phyloP scores from a whole-genome alignment of 2,113 vertebrate genomes.

The Alouatta palliata region DNA sequence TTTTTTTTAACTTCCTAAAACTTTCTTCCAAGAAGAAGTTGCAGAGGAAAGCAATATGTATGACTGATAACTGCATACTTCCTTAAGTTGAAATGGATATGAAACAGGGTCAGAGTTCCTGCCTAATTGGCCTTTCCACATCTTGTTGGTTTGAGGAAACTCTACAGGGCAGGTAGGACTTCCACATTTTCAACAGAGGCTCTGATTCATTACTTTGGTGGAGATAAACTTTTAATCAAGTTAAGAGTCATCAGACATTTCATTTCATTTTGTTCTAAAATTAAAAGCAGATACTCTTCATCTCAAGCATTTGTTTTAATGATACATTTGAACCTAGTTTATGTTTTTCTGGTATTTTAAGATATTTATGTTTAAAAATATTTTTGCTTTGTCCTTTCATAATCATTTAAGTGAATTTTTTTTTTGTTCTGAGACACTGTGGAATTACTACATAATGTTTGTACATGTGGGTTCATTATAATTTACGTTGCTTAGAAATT shows the following conservation, averaged over 20 bases:
- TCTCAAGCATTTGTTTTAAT: background rate
- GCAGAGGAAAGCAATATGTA: background rate
- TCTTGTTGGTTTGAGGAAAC: background rate
- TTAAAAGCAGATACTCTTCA: background rate
- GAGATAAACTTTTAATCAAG: background rate
- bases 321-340: background rate
- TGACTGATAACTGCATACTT: background rate
- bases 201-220: background rate
- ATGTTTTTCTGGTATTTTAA: background rate
- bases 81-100: background rate
- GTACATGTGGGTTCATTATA: background rate
- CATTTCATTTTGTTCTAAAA: constrained; percentile 8
- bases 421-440: background rate
- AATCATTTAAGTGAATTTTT: background rate
- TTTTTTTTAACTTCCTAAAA: background rate
- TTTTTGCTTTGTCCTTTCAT: background rate
- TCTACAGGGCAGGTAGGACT: background rate
- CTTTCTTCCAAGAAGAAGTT: background rate
- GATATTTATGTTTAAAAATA: background rate
- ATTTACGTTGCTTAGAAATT: background rate
- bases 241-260: background rate
- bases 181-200: background rate
- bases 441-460: background rate
- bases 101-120: no score
- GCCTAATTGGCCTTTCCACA: background rate